These are phyloP conservation scores for Henicopernis longicauda DNA, from an alignment of 2,113 vertebrate species.

Conservation along the genomic window DNA sequence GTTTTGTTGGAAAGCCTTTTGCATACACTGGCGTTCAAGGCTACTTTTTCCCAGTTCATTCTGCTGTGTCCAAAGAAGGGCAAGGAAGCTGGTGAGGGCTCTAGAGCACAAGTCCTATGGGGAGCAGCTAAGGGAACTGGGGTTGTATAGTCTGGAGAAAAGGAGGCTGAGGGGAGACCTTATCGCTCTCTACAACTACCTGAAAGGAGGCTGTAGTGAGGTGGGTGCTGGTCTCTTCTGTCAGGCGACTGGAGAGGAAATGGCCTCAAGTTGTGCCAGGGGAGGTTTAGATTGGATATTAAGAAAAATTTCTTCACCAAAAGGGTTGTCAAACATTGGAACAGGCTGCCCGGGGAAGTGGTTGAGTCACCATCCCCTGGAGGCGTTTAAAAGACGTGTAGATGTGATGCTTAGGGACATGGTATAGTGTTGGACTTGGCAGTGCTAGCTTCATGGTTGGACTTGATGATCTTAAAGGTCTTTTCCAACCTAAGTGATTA, in stretches of 20 bases:
- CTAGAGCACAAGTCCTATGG: not conserved
- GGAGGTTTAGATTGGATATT: not conserved
- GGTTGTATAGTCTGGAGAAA: not conserved
- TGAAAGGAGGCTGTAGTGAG: not conserved
- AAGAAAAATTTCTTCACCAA: accelerated
- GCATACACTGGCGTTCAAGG: not conserved
- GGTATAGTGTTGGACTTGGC: not conserved
- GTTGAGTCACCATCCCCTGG: not conserved
- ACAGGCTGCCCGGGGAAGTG: not conserved
- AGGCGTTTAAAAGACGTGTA: not conserved
- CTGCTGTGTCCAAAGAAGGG: not conserved
- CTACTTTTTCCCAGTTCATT: not conserved
- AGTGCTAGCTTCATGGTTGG: not conserved
- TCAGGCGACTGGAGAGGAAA: not conserved
- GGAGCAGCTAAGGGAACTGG: not conserved
- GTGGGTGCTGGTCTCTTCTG: accelerated
- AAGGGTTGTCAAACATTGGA: not conserved
- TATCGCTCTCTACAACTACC: accelerated
- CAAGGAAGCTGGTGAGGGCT: accelerated
- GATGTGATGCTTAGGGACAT: not conserved
- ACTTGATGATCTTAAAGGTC: not conserved
- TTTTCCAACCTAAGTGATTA: not conserved
- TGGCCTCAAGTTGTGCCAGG: not conserved
- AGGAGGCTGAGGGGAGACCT: not conserved
- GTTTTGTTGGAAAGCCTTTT: not conserved